phyloP scores from a whole-genome alignment of 2,113 vertebrate species.

The Syrmaticus mikado region DNA sequence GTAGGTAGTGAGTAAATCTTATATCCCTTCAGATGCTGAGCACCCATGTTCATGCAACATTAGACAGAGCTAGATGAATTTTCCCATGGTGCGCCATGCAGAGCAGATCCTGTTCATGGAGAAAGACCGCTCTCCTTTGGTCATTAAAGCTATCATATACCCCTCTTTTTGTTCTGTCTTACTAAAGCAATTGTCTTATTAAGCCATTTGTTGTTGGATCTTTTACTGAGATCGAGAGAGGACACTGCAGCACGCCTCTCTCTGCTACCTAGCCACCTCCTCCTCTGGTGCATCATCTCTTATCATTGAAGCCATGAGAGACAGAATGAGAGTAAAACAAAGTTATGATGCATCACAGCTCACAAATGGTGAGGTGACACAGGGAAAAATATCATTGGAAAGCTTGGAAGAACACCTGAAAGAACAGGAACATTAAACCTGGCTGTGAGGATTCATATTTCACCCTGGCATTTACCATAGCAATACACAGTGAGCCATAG shows the following conservation, averaged over 20 bases:
- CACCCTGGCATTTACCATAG: conserved; percentile 18
- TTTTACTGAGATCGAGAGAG: not conserved
- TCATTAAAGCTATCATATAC: not conserved
- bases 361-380: not conserved
- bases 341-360: not conserved
- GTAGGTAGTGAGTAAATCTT: not conserved
- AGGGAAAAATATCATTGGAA: not conserved
- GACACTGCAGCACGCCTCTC: not conserved
- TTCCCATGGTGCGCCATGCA: not conserved
- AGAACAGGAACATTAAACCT: not conserved
- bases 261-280: not conserved
- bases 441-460: not conserved
- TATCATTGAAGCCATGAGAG: not conserved
- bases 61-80: not conserved
- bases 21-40: not conserved
- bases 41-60: not conserved
- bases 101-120: not conserved
- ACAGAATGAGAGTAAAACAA: not conserved
- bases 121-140: not conserved
- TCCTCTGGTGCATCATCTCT: not conserved
- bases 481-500: not conserved
- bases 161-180: not conserved
- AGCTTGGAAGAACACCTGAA: not conserved
- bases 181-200: not conserved
- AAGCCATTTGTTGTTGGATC: not conserved